Conservation (phyloP, 2,888 invertebrate species). For the Drosophila lacicola region DNA sequence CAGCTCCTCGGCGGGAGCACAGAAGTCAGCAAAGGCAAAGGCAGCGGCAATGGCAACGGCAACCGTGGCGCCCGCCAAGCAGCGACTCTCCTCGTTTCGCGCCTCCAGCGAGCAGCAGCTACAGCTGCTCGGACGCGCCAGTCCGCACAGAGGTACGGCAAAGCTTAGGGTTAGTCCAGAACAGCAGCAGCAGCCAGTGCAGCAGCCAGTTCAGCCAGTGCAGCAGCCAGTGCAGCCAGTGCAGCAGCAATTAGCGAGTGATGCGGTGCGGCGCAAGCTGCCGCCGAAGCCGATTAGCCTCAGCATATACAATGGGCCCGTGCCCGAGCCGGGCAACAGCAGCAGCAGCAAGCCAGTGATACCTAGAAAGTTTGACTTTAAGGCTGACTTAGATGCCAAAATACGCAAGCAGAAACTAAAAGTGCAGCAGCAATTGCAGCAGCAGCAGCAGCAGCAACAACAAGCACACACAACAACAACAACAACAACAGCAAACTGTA, state of each 20-base stretch:
- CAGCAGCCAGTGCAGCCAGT: conserved; percentile 35
- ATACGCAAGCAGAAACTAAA: conserved; percentile 81
- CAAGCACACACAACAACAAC: conserved; percentile 66
- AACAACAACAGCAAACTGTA: conserved; percentile 77
- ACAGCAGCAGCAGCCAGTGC: conserved; percentile 45
- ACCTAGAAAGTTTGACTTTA: conserved; percentile 79
- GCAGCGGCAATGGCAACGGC: conserved; percentile 63
- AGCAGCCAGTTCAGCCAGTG: conserved; percentile 28
- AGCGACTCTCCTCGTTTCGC: conserved; percentile 85
- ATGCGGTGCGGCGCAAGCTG: conserved; percentile 70
- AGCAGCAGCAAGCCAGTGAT: conserved; percentile 67
- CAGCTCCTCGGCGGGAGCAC: conserved; percentile 13
- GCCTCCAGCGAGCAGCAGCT: conserved; percentile 83
- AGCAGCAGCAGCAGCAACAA: conserved; percentile 52
- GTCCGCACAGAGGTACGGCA: conserved; percentile 80
- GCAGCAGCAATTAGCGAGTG: conserved; percentile 38
- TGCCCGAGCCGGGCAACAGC: conserved; percentile 29
- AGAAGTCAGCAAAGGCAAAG: conserved; percentile 28
- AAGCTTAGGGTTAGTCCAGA: conserved; percentile 63
- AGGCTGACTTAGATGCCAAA: conserved; percentile 83
- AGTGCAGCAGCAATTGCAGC: conserved; percentile 77
- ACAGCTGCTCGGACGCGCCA: conserved; percentile 77
- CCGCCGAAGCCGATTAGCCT: conserved; percentile 81
- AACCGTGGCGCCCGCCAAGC: conserved; percentile 84
- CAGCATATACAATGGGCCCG: conserved; percentile 75